Base-by-base conservation (phyloP, 2,113 vertebrate genomes). In the Macquaria ambigua region DNA sequence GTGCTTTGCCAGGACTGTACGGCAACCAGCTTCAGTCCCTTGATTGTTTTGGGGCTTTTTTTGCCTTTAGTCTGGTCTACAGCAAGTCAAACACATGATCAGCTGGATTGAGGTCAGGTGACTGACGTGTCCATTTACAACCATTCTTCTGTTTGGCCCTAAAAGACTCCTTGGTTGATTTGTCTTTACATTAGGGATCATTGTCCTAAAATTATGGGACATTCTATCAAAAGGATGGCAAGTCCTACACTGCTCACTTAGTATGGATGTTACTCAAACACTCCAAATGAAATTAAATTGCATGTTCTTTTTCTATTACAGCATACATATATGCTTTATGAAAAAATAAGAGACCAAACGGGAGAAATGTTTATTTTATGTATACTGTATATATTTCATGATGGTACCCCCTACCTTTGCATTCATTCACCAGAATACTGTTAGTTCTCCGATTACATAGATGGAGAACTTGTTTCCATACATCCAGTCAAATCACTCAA, bases 21-120 rank as follows among this genome's bases (percentile, higher is more conserved):
- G 28, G 41, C 67, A 76, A 43, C 28, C 53, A 55, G 64, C 64
- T 46, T 9, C 37, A 0, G 20, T 58, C 0, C 14, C n/a, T 15
- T 16, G 25, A 31, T 46, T 7, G 8, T 61, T 66, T 82, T 63
- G 0, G 55, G n/a, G 14, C 21, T 56, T 86, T 74, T 86, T 56
- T 69, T 74, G 16, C 25, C 52, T 73, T 7, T 39, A 41, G 14
- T 84, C 10, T 55, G 18, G 25, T 83, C 46, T 52, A 37, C 31
- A 52, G 48, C 14, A 10, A 50, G 23, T 58, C 23, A 74, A 81
- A 62, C 39, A 70, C 56, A 46, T 21, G 14, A 58, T 67, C 20
- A 8, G 8, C 10, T 81, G 8, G 25, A 48, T 18, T 31, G 37
- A 58, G 5, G 58, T 72, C 46, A 46, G 58, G 5, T 58, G 50